Evolutionary conservation across 2,888 invertebrate species (phyloP), one percentile per base, ranked within the genome.

Genomic region (Troides helena): DNA sequence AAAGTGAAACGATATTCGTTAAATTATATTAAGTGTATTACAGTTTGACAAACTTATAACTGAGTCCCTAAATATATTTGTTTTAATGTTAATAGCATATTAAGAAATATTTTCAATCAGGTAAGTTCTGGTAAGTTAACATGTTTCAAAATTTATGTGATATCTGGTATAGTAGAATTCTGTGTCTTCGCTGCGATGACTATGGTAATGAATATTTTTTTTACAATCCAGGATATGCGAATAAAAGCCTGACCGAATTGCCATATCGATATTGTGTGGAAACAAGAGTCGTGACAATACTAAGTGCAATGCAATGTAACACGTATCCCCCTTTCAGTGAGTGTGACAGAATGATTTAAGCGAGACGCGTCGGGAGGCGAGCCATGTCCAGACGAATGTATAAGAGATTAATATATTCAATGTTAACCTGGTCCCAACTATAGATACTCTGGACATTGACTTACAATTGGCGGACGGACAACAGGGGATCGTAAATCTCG

Each of bases 301-400:
- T 67, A 46, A 66, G 69, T 64, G 58, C 70, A 62, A 67, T 61
- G 58, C 61, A 62, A 63, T 67, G 70, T 65, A 70, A 61, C 39
- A 39, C 50, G 64, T 64, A 67, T 39, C 57, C 62, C 57, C 61
- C 46, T 36, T 50, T 50, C 60, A 30, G 43, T 46, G 60, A 23
- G 61, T 46, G 61, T 69, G 69, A 72, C 72, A 72, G 72, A 50
- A 69, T 72, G 73, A 73, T 73, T 72, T 72, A 73, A 69, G 21
- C 63, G 60, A 30, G 66, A 67, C 73, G 66, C 67, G 69, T 72
- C 62, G 65, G 65, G 67, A 69, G 71, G 71, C 64, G 67, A 58
- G 70, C 68, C 66, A 64, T 57, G 67, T 68, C 62, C 69, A 53
- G 50, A 59, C 53, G 65, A 68, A 72, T 72, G 73, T 73, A 71